A percentile compares a stretch with the other conserved stretches of the same genome.
Evolutionary conservation across 2,113 vertebrate species (phyloP).

Genomic region (Xiphophorus hellerii): DNA sequence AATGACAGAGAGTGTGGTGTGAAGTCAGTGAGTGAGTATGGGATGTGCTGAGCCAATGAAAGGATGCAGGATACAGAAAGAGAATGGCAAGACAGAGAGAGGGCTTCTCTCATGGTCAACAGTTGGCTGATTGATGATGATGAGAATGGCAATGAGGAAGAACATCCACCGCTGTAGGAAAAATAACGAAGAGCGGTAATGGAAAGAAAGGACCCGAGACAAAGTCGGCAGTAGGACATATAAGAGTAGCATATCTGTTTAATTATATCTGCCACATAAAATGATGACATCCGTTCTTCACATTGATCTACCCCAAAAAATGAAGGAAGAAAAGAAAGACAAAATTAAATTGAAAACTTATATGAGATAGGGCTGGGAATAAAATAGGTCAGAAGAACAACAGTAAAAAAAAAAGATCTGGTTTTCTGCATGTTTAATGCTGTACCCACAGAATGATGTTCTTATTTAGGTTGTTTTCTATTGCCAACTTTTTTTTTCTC

Average conservation of each 20-base stretch:
- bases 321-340: conserved; percentile 33
- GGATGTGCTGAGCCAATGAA: conserved; percentile 43
- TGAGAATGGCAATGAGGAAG: conserved; percentile 74
- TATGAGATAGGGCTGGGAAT: neutral
- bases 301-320: conserved; percentile 54
- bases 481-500: neutral
- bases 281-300: conserved; percentile 51
- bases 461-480: neutral
- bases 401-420: neutral
- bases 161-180: conserved; percentile 54
- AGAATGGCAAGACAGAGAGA: conserved; percentile 64
- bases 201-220: conserved; percentile 23
- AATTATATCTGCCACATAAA: conserved; percentile 56
- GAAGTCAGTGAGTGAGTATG: conserved; percentile 63
- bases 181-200: conserved; percentile 23
- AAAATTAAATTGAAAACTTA: conserved; percentile 30
- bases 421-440: conserved; percentile 16
- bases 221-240: conserved; percentile 13
- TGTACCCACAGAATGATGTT: neutral
- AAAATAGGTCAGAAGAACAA: conserved; percentile 3
- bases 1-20: conserved; percentile 51
- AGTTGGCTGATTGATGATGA: conserved; percentile 75
- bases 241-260: conserved; percentile 39
- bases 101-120: conserved; percentile 65
- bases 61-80: conserved; percentile 61